Percentiles rank a stretch among this genome's conserved stretches.
phyloP scores from a whole-genome alignment of 2,113 vertebrate genomes.

The Solea solea region DNA sequence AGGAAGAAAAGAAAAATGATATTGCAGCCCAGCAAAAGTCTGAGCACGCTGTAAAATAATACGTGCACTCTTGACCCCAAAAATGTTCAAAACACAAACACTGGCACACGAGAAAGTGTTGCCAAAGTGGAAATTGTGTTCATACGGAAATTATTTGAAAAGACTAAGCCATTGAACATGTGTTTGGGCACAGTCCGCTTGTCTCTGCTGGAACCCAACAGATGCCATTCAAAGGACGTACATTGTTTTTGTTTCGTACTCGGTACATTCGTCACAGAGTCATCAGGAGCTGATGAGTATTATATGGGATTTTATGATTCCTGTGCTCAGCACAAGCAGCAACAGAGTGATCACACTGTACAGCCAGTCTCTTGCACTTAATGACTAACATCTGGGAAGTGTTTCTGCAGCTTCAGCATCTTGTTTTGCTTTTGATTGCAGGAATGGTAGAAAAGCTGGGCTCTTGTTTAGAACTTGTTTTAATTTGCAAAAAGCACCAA shows the following conservation, averaged over 20 bases:
- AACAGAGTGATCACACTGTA: constrained; percentile 4
- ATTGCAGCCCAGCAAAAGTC: constrained; percentile 2
- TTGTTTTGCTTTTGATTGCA: constrained; percentile 56
- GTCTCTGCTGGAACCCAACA: not conserved
- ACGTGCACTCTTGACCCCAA: constrained; percentile 6
- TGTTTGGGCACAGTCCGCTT: not conserved
- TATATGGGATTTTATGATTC: constrained; percentile 18
- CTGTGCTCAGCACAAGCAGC: constrained; percentile 24
- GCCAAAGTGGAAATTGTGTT: constrained; percentile 17
- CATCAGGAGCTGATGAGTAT: constrained; percentile 29
- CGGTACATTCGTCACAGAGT: constrained; percentile 27
- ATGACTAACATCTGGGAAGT: constrained; percentile 61
- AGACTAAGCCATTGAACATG: constrained; percentile 22
- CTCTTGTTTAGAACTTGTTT: constrained; percentile 56
- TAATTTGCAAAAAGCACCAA: constrained; percentile 34
- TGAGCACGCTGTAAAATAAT: constrained; percentile 16
- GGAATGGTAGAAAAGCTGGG: constrained; percentile 30
- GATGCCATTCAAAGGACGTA: constrained; percentile 25
- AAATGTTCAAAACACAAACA: constrained; percentile 19
- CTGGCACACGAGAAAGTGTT: constrained; percentile 4
- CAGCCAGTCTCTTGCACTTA: constrained; percentile 21
- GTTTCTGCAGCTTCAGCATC: constrained; percentile 60
- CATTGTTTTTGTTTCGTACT: constrained; percentile 20
- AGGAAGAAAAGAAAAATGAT: constrained; percentile 22
- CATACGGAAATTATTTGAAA: constrained; percentile 46